Evolutionary conservation across 2,888 invertebrate species (phyloP).

Genomic region (Habrosyne pyritoides): DNA sequence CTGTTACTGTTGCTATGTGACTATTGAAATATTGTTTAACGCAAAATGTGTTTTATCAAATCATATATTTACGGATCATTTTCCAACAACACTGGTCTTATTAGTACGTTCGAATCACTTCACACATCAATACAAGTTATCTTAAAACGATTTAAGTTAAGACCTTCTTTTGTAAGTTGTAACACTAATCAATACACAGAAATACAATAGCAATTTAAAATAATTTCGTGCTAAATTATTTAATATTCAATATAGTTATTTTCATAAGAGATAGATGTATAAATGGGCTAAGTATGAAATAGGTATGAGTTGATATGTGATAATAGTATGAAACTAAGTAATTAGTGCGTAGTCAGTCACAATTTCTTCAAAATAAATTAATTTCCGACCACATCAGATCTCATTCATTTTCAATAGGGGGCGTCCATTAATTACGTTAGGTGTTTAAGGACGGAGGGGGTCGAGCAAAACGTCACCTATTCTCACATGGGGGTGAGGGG

Average conservation of each 20-base stretch:
- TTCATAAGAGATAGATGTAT: conserved; percentile 22
- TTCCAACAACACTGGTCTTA: not conserved
- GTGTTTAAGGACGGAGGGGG: too few relatives aligned
- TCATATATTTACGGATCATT: conserved; percentile 4
- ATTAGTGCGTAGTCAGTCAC: conserved; percentile 43
- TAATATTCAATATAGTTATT: conserved; percentile 12
- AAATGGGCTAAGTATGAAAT: conserved; percentile 37
- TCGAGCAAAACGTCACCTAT: too few relatives aligned
- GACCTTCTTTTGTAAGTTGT: not conserved
- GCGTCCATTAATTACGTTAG: too few relatives aligned
- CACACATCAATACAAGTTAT: not conserved
- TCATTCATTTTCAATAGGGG: conserved; percentile 39
- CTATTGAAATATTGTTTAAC: conserved; percentile 39
- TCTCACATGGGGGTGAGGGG: too few relatives aligned
- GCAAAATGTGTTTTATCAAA: conserved; percentile 18
- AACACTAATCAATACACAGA: not conserved
- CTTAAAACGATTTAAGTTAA: not conserved
- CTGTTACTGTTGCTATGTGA: conserved; percentile 47
- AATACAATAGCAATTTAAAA: not conserved
- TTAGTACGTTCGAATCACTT: too few relatives aligned
- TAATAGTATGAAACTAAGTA: conserved; percentile 70
- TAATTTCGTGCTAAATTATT: conserved; percentile 6
- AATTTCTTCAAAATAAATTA: conserved; percentile 44
- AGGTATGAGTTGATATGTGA: conserved; percentile 71
- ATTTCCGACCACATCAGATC: conserved; percentile 46